Evolutionary conservation across 2,888 invertebrate genomes (phyloP).

Genomic region (Papilio elwesi): DNA sequence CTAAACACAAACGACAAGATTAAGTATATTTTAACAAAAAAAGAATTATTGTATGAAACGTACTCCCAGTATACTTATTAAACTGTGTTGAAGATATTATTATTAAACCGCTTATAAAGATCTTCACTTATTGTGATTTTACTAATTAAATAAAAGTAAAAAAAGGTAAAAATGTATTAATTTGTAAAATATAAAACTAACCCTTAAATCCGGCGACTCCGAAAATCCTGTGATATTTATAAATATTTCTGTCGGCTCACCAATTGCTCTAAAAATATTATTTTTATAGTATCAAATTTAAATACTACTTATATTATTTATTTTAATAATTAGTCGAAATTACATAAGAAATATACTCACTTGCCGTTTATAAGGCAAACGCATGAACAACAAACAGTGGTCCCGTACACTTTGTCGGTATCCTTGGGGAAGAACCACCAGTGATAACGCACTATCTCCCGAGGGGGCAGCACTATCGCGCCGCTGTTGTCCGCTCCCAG

Average conservation of each 20-base stretch:
- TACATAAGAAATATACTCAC: slow-evolving; percentile 49
- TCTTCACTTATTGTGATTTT: too few relatives aligned
- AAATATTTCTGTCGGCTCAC: slow-evolving; percentile 70
- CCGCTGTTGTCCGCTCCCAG: slow-evolving; percentile 72
- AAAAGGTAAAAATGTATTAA: neutral
- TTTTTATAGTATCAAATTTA: too few relatives aligned
- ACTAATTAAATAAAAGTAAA: neutral
- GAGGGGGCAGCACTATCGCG: slow-evolving; percentile 67
- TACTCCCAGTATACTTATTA: too few relatives aligned
- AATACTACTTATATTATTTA: too few relatives aligned
- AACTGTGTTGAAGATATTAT: too few relatives aligned
- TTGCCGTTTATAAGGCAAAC: slow-evolving; percentile 70
- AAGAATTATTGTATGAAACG: too few relatives aligned
- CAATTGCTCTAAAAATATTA: slow-evolving; percentile 62
- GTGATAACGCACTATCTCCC: slow-evolving; percentile 68
- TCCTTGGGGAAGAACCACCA: slow-evolving; percentile 79
- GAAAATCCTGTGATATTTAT: slow-evolving; percentile 74
- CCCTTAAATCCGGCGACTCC: slow-evolving; percentile 73
- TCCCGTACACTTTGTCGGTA: slow-evolving; percentile 67
- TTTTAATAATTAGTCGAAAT: neutral
- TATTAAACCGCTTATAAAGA: too few relatives aligned
- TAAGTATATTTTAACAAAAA: too few relatives aligned
- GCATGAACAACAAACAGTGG: slow-evolving; percentile 71
- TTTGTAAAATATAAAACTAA: slow-evolving; percentile 44
- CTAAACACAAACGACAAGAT: too few relatives aligned